Conservation (phyloP, 1,140 invertebrate genomes). For the Solen grandis region DNA sequence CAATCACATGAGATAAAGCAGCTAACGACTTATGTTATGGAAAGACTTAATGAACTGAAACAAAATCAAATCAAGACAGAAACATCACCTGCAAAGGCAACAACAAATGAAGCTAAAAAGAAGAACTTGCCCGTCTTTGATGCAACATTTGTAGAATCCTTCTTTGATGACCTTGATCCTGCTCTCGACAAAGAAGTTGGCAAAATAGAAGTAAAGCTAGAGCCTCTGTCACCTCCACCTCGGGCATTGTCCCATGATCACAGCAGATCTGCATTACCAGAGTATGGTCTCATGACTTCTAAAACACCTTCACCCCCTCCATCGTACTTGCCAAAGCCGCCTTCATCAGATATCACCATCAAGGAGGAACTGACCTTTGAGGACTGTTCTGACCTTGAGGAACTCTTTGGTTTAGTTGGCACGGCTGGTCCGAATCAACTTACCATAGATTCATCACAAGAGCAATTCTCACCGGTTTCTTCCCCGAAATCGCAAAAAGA, state of each 20-base stretch:
- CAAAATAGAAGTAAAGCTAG: slow-evolving; percentile 45
- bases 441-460: slow-evolving; percentile 37
- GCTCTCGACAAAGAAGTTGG: background rate
- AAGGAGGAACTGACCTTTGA: slow-evolving; percentile 52
- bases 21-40: slow-evolving; percentile 56
- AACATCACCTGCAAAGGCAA: background rate
- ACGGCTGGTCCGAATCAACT: slow-evolving; percentile 42
- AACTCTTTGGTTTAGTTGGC: slow-evolving; percentile 65
- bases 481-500: slow-evolving; percentile 50
- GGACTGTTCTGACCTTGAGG: slow-evolving; percentile 67
- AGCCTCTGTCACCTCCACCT: slow-evolving; percentile 46
- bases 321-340: background rate
- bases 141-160: slow-evolving; percentile 72
- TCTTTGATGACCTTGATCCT: slow-evolving; percentile 70
- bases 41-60: slow-evolving; percentile 53
- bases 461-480: slow-evolving; percentile 42
- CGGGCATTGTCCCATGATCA: background rate
- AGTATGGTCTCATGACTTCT: slow-evolving; percentile 38
- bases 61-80: slow-evolving; percentile 19
- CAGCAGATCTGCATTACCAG: slow-evolving; percentile 21
- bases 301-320: background rate
- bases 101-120: slow-evolving; percentile 25
- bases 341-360: background rate
- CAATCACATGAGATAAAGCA: slow-evolving; percentile 59
- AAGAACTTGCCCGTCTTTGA: slow-evolving; percentile 74